Conservation (phyloP, 2,113 vertebrate species). For the Echinops telfairi region DNA sequence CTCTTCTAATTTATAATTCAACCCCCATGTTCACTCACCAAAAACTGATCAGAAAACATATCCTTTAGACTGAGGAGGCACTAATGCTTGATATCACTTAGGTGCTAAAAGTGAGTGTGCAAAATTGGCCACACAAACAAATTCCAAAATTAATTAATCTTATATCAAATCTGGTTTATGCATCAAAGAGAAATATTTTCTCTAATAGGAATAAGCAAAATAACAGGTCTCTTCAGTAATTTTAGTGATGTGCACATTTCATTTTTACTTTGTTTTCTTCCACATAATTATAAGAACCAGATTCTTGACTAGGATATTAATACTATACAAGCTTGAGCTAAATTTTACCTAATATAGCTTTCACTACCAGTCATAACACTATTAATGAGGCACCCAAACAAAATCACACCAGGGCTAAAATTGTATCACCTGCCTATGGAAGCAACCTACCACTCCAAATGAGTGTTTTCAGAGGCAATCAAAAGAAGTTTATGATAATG, state of each 20-base stretch:
- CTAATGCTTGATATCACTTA: neutral
- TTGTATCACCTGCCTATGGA: neutral
- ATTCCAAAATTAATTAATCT: neutral
- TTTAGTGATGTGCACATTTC: neutral
- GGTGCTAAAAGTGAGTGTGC: neutral
- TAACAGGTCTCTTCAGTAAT: neutral
- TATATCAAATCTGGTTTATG: neutral
- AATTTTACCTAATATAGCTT: constrained; percentile 21
- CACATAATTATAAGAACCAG: neutral
- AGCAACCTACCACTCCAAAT: constrained; percentile 8
- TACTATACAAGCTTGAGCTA: neutral
- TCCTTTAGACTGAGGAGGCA: neutral
- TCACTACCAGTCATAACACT: constrained; percentile 33
- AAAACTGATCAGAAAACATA: neutral
- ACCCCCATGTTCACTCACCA: neutral
- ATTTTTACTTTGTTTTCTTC: constrained; percentile 23
- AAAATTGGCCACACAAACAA: neutral
- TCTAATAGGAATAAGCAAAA: neutral
- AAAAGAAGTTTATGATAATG: constrained; percentile 37
- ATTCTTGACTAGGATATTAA: constrained; percentile 49
- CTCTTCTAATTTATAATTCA: neutral
- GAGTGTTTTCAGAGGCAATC: constrained; percentile 34
- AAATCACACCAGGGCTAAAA: constrained; percentile 53
- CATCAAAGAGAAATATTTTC: neutral
- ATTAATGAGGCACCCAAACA: constrained; percentile 52